Percentiles rank a stretch among this genome's conserved stretches.
phyloP scores from a whole-genome alignment of 2,113 vertebrate species.

The Microtus montanus region DNA sequence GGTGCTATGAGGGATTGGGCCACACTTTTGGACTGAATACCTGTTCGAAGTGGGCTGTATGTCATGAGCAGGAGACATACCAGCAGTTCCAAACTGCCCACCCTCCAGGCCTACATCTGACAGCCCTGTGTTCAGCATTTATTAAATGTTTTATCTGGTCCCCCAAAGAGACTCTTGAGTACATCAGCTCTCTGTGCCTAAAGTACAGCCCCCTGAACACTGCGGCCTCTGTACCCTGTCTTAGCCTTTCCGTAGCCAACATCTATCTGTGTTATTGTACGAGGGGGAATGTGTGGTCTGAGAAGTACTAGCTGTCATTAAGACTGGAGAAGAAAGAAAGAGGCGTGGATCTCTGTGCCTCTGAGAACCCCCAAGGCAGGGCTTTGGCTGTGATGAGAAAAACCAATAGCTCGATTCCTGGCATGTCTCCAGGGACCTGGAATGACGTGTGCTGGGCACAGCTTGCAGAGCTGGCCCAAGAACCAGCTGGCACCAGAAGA shows the following conservation, averaged over 20 bases:
- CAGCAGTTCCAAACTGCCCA: neutral
- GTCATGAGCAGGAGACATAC: too few relatives aligned
- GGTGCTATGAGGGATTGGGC: neutral
- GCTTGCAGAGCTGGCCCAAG: neutral
- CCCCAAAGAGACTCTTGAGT: neutral
- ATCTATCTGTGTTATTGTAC: too few relatives aligned
- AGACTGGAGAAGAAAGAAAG: neutral
- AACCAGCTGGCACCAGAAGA: slow-evolving; percentile 52
- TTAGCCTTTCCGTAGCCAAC: neutral
- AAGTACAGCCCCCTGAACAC: neutral
- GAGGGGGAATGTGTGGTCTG: neutral
- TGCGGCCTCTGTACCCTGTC: neutral
- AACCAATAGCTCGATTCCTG: neutral
- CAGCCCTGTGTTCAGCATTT: neutral
- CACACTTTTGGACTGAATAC: neutral
- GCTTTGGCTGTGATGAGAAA: neutral
- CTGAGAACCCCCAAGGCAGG: neutral
- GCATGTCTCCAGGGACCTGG: neutral
- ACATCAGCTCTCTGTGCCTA: neutral
- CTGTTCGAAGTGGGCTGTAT: too few relatives aligned
- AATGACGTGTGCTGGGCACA: neutral
- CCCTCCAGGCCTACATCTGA: neutral
- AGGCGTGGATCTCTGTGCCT: neutral
- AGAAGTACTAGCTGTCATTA: neutral
- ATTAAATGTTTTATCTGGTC: neutral